Evolutionary conservation across 2,888 invertebrate genomes (phyloP).

Genomic region (Galerucella nymphaeae): DNA sequence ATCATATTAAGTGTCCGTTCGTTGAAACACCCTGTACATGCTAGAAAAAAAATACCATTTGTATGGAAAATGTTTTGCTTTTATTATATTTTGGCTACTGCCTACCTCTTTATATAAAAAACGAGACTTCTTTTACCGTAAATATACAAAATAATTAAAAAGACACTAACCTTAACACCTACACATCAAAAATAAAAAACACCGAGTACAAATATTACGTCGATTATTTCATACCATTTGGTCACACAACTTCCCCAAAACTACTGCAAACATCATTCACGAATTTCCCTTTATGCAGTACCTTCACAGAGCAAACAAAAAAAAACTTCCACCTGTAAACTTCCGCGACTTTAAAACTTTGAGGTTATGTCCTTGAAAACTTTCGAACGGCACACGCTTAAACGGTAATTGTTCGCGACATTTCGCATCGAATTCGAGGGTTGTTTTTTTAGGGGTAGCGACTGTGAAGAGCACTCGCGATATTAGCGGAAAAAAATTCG

Average conservation of each 20-base stretch:
- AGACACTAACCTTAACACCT: slow-evolving; percentile 33
- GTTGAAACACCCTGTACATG: too few relatives aligned
- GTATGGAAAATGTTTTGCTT: too few relatives aligned
- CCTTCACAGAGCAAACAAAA: slow-evolving; percentile 3
- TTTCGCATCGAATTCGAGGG: background rate
- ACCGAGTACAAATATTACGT: slow-evolving; percentile 24
- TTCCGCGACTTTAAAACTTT: background rate
- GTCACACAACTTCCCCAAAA: slow-evolving; percentile 13
- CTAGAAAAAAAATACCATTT: too few relatives aligned
- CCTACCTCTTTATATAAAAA: background rate
- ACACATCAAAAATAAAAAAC: slow-evolving; percentile 33
- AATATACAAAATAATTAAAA: slow-evolving; percentile 7
- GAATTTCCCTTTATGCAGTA: background rate
- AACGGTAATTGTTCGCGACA: background rate
- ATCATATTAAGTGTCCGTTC: too few relatives aligned
- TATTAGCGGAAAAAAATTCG: slow-evolving; percentile 17
- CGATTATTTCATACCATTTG: slow-evolving; percentile 29
- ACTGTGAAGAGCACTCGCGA: background rate
- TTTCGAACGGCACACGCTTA: background rate
- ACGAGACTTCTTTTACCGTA: background rate
- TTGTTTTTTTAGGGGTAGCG: background rate
- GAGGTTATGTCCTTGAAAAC: slow-evolving; percentile 12
- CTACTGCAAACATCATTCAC: slow-evolving; percentile 7
- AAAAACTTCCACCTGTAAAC: background rate
- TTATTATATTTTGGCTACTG: too few relatives aligned